Conservation (phyloP, 2,888 invertebrate genomes). For the Scrobipalpa costella region DNA sequence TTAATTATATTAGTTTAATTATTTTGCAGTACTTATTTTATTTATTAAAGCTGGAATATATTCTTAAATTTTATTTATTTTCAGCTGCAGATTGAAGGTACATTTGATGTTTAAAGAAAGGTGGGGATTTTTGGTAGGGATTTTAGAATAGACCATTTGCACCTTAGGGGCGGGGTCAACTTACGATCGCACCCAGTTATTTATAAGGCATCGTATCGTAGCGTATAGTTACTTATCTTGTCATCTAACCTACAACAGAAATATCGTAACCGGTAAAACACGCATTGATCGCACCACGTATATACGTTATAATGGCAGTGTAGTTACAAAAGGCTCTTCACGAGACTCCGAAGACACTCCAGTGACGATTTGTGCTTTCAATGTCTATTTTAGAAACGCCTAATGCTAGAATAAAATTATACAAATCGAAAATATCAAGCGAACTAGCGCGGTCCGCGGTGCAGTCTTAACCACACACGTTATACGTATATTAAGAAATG, state of each 20-base stretch:
- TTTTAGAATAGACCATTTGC: slow-evolving; percentile 9
- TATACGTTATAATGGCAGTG: slow-evolving; percentile 75
- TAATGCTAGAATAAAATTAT: slow-evolving; percentile 66
- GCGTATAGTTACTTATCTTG: slow-evolving; percentile 49
- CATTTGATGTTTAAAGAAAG: too few relatives aligned
- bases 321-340: slow-evolving; percentile 58
- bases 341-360: slow-evolving; percentile 67
- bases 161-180: slow-evolving; percentile 27
- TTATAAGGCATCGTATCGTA: slow-evolving; percentile 70
- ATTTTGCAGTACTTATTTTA: background rate
- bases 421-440: slow-evolving; percentile 59
- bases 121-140: background rate
- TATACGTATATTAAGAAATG: slow-evolving; percentile 77
- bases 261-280: slow-evolving; percentile 48
- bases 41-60: background rate
- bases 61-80: background rate
- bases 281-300: slow-evolving; percentile 62
- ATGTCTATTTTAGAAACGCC: slow-evolving; percentile 60
- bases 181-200: slow-evolving; percentile 50
- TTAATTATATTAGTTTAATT: too few relatives aligned
- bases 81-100: background rate
- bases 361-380: slow-evolving; percentile 71
- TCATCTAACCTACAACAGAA: slow-evolving; percentile 46
- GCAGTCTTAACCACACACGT: slow-evolving; percentile 67
- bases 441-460: slow-evolving; percentile 74